Conservation (phyloP, 1,140 invertebrate genomes). For the Maconellicoccus hirsutus region DNA sequence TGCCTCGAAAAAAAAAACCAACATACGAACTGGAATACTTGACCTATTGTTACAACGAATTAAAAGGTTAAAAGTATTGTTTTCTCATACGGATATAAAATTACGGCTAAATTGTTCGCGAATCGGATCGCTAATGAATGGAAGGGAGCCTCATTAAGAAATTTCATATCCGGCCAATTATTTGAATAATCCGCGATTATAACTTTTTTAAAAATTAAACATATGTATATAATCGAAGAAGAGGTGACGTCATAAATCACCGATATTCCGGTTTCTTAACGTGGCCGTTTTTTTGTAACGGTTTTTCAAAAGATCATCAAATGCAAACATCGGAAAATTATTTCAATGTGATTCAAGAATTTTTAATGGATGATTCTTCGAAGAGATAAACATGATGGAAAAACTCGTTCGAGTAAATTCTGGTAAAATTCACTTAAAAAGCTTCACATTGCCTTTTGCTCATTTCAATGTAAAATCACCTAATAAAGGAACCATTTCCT, state of each 20-base stretch:
- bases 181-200: background rate
- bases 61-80: background rate
- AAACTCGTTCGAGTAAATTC: too few relatives aligned
- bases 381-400: too few relatives aligned
- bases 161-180: slow-evolving; percentile 8
- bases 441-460: too few relatives aligned
- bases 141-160: background rate
- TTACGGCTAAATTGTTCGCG: background rate
- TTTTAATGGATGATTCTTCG: too few relatives aligned
- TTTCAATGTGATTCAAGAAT: too few relatives aligned
- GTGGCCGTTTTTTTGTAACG: background rate
- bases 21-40: background rate
- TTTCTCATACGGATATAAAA: background rate
- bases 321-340: too few relatives aligned
- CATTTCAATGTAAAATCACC: too few relatives aligned
- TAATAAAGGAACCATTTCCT: too few relatives aligned
- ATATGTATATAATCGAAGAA: background rate
- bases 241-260: background rate
- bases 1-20: background rate
- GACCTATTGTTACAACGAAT: background rate
- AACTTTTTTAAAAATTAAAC: background rate
- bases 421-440: too few relatives aligned
- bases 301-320: background rate
- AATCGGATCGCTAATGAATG: background rate
- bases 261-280: background rate